A percentile compares a stretch with the other conserved stretches of the same genome.
Evolutionary conservation across 2,888 invertebrate genomes (phyloP).

Genomic region (Coleophora flavipennella): DNA sequence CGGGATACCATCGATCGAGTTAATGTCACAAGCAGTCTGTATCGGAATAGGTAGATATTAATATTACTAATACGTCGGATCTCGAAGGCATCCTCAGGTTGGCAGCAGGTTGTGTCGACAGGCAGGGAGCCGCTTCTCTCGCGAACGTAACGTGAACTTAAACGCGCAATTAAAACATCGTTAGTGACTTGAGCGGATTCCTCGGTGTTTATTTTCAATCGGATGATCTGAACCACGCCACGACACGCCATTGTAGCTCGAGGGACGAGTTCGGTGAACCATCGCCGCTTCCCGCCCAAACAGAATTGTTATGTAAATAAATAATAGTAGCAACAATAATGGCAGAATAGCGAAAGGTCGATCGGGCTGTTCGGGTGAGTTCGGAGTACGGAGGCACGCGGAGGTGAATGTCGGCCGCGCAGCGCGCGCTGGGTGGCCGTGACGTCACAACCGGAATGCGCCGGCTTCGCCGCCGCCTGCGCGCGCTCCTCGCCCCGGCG

Average conservation of each 20-base stretch:
- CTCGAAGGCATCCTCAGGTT: too few relatives aligned
- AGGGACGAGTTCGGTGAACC: slow-evolving; percentile 30
- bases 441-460: slow-evolving; percentile 71
- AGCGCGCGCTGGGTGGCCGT: slow-evolving; percentile 68
- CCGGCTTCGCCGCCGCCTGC: slow-evolving; percentile 38
- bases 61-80: too few relatives aligned
- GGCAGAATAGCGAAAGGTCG: slow-evolving; percentile 40
- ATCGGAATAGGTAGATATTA: too few relatives aligned
- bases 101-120: not conserved
- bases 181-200: slow-evolving; percentile 33
- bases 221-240: slow-evolving; percentile 16
- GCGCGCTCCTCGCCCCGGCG: slow-evolving; percentile 11
- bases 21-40: too few relatives aligned
- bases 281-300: slow-evolving; percentile 27
- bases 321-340: slow-evolving; percentile 38
- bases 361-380: slow-evolving; percentile 34
- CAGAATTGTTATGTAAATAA: slow-evolving; percentile 39
- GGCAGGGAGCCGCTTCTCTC: slow-evolving; percentile 12
- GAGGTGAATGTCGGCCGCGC: slow-evolving; percentile 54
- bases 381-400: slow-evolving; percentile 31
- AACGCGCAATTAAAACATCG: slow-evolving; percentile 31
- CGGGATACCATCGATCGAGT: too few relatives aligned
- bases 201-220: slow-evolving; percentile 30
- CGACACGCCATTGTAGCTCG: slow-evolving; percentile 14
- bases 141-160: slow-evolving; percentile 24